Evolutionary conservation across 2,888 invertebrate species (phyloP).

Genomic region (Drosophila kuntzei): DNA sequence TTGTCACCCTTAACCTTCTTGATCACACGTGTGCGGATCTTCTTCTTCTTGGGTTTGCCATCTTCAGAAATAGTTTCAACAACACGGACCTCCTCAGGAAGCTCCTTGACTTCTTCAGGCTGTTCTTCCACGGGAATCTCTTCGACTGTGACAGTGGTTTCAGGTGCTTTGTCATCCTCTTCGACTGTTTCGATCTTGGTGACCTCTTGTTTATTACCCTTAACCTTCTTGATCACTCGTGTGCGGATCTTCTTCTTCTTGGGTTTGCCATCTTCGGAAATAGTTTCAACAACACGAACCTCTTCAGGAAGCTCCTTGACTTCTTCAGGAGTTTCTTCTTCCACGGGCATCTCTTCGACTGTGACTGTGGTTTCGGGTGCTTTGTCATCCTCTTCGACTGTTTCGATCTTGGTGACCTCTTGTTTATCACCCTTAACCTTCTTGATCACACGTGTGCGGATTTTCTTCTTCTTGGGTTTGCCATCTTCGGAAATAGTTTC

Average conservation of each 20-base stretch:
- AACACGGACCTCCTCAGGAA: constrained; percentile 37
- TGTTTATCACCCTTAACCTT: constrained; percentile 31
- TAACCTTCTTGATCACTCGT: constrained; percentile 32
- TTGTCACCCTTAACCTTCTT: constrained; percentile 57
- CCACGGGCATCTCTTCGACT: constrained; percentile 14
- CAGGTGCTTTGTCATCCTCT: constrained; percentile 42
- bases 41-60: constrained; percentile 51
- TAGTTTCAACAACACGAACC: constrained; percentile 23
- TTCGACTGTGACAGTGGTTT: constrained; percentile 36
- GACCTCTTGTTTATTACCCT: constrained; percentile 31
- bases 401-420: constrained; percentile 32
- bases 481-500: constrained; percentile 21
- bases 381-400: constrained; percentile 27
- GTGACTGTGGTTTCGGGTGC: constrained; percentile 21
- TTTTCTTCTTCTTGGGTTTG: constrained; percentile 24
- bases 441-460: constrained; percentile 26
- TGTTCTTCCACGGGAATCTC: constrained; percentile 14
- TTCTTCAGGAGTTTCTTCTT: constrained; percentile 15
- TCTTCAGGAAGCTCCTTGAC: constrained; percentile 32
- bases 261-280: constrained; percentile 16
- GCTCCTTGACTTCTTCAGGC: constrained; percentile 27
- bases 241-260: constrained; percentile 36
- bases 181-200: constrained; percentile 36
- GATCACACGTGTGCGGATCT: constrained; percentile 55
- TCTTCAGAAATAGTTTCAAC: constrained; percentile 53